Percentiles rank a stretch among this genome's conserved stretches.
phyloP scores from a whole-genome alignment of 2,797 vertebrate species.

The Siniperca scherzeri region DNA sequence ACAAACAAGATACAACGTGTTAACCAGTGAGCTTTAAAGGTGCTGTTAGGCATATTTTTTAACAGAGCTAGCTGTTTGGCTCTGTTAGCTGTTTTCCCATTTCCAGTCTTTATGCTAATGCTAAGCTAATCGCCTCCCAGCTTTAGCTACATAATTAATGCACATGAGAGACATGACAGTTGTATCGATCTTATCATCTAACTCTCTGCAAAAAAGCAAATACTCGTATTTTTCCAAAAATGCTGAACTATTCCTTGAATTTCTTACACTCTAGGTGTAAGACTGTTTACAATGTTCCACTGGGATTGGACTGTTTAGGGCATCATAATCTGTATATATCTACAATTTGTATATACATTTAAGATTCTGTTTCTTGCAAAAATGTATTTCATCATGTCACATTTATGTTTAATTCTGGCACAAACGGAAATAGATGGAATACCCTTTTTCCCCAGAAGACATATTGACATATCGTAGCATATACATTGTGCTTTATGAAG shows the following conservation, averaged over 20 bases:
- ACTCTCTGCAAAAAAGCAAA: not conserved
- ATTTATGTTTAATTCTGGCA: not conserved
- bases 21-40: not conserved
- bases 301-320: not conserved
- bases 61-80: too few relatives aligned
- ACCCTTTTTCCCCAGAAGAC: not conserved
- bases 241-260: not conserved
- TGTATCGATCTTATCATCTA: not conserved
- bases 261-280: not conserved
- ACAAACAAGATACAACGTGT: not conserved
- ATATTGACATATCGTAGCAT: not conserved
- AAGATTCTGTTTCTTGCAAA: not conserved
- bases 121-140: not conserved
- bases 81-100: not conserved
- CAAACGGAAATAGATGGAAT: not conserved
- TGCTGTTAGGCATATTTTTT: not conserved
- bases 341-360: not conserved
- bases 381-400: not conserved
- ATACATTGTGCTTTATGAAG: not conserved
- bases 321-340: not conserved
- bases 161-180: not conserved
- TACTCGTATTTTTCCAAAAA: not conserved
- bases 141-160: not conserved
- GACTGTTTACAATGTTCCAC: not conserved
- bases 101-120: constrained; percentile 11